Evolutionary conservation across 2,113 vertebrate species (phyloP).

Genomic region (Ardeotis arabs): DNA sequence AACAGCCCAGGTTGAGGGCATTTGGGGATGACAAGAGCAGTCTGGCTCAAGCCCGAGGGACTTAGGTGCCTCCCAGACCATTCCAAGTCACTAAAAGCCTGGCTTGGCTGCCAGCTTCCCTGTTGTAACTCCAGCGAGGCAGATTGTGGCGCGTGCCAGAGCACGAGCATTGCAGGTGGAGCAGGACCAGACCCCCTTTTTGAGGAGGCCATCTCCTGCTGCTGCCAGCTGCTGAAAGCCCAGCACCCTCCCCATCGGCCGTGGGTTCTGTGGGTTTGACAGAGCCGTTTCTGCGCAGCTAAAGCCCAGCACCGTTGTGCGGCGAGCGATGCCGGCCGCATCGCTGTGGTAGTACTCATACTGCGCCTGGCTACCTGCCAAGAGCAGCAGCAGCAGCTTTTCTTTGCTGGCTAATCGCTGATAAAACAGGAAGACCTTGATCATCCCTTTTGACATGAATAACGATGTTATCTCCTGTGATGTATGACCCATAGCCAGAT

Average conservation of each 20-base stretch:
- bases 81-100: accelerated
- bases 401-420: slow-evolving; percentile 74
- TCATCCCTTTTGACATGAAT: slow-evolving; percentile 78
- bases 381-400: slow-evolving; percentile 59
- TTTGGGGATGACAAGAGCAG: background rate
- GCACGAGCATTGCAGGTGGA: accelerated
- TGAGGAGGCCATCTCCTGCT: background rate
- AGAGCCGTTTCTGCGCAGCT: background rate
- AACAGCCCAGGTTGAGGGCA: background rate
- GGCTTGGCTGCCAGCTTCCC: background rate
- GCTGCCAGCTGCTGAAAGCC: background rate
- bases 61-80: background rate
- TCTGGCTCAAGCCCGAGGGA: background rate
- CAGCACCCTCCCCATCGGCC: background rate
- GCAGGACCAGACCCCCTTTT: background rate
- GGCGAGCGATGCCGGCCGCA: background rate
- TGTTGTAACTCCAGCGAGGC: accelerated
- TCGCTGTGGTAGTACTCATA: background rate
- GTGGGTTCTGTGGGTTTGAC: background rate
- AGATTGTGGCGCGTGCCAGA: accelerated
- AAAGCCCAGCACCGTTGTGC: background rate
- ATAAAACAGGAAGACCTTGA: slow-evolving; percentile 79
- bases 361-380: slow-evolving; percentile 64
- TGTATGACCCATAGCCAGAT: slow-evolving; percentile 75
- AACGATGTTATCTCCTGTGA: slow-evolving; percentile 77